Percentiles rank a stretch among this genome's conserved stretches.
Evolutionary conservation across 1,140 invertebrate species (phyloP).

Genomic region (Cherax quadricarinatus): DNA sequence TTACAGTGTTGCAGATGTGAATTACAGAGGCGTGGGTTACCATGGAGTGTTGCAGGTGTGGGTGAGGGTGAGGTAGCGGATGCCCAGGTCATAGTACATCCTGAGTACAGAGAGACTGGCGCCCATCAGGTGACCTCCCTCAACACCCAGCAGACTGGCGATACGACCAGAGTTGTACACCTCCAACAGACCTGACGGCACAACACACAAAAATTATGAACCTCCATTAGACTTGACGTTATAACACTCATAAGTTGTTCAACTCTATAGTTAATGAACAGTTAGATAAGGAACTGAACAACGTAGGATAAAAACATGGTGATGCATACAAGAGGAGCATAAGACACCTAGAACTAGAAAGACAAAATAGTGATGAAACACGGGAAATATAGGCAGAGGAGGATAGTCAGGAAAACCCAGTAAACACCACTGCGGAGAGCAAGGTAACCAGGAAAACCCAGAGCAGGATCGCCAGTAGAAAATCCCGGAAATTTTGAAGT

Average conservation of each 20-base stretch:
- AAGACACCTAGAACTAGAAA: too few relatives aligned
- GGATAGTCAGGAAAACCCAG: too few relatives aligned
- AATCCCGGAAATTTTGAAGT: too few relatives aligned
- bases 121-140: conserved; percentile 89
- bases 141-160: conserved; percentile 79
- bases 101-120: conserved; percentile 88
- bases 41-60: conserved; percentile 90
- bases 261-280: too few relatives aligned
- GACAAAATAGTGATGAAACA: too few relatives aligned
- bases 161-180: conserved; percentile 77
- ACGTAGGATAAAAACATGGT: too few relatives aligned
- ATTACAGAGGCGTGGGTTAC: not conserved
- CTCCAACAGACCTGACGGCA: conserved; percentile 76
- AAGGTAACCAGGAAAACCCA: too few relatives aligned
- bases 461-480: too few relatives aligned
- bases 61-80: conserved; percentile 89
- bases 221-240: conserved; percentile 73
- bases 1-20: not conserved
- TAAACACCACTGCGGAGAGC: too few relatives aligned
- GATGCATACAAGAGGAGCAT: too few relatives aligned
- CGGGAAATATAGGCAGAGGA: too few relatives aligned
- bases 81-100: conserved; percentile 89
- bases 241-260: not conserved
- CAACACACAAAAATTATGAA: not conserved
- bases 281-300: too few relatives aligned